Evolutionary conservation across 2,888 invertebrate species (phyloP).

Genomic region (Drosophila dives): DNA sequence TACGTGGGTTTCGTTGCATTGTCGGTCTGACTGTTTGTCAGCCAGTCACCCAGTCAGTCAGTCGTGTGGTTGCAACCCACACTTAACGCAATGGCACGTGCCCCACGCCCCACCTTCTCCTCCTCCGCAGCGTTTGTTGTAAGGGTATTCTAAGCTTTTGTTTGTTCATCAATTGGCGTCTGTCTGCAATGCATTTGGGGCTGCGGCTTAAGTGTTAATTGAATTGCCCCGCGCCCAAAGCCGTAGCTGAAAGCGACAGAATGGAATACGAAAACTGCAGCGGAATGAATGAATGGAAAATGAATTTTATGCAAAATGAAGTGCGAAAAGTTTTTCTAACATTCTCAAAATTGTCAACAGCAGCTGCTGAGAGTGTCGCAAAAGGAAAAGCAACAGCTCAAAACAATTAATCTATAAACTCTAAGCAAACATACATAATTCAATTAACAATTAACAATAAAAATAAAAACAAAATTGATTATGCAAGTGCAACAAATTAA

Average conservation of each 20-base stretch:
- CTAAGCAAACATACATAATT: slow-evolving; percentile 13
- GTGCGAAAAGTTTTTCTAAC: background rate
- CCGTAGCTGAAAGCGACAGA: slow-evolving; percentile 26
- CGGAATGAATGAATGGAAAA: slow-evolving; percentile 8
- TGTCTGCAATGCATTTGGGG: slow-evolving; percentile 63
- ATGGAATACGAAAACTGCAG: slow-evolving; percentile 15
- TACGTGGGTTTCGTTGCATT: slow-evolving; percentile 41
- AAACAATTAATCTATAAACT: slow-evolving; percentile 3
- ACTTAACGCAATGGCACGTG: slow-evolving; percentile 11
- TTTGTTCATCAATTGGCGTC: slow-evolving; percentile 70
- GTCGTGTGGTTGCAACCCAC: slow-evolving; percentile 36
- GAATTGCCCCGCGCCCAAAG: slow-evolving; percentile 51
- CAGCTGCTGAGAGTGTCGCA: slow-evolving; percentile 42
- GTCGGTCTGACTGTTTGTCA: slow-evolving; percentile 4
- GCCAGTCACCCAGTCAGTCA: background rate
- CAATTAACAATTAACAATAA: slow-evolving; percentile 19
- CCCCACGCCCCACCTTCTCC: background rate
- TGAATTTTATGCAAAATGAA: slow-evolving; percentile 3
- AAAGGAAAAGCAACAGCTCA: slow-evolving; percentile 32
- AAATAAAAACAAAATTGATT: slow-evolving; percentile 36
- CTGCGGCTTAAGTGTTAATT: slow-evolving; percentile 71
- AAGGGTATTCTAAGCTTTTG: slow-evolving; percentile 49
- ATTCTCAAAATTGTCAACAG: slow-evolving; percentile 8
- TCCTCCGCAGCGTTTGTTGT: background rate
- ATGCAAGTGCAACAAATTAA: slow-evolving; percentile 65